A percentile compares a stretch with the other conserved stretches of the same genome.
Evolutionary conservation across 92 coral and sea anemone genomes (phyloP).

Genomic region (Zoanthus solanderi): DNA sequence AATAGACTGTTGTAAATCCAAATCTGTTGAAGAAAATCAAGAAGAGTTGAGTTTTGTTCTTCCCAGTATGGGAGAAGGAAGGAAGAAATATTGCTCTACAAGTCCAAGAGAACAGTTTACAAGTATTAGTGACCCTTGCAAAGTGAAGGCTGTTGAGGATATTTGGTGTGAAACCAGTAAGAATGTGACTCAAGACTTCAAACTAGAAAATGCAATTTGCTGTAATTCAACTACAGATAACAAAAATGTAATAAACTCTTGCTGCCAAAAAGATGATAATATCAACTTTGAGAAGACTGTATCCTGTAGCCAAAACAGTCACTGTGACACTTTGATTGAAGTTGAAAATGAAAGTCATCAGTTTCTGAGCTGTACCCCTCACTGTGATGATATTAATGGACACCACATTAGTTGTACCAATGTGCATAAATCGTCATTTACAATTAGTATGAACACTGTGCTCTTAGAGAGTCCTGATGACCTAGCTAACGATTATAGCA

Average conservation of each 20-base stretch:
- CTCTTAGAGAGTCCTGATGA: conserved; percentile 21
- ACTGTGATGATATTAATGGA: conserved; percentile 7
- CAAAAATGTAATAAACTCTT: background rate
- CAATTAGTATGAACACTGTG: conserved; percentile 16
- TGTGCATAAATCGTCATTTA: conserved; percentile 22
- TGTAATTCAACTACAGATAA: background rate
- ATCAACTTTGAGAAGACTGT: background rate
- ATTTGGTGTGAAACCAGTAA: background rate
- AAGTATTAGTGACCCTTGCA: background rate
- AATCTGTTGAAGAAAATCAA: background rate
- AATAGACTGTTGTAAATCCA: conserved; percentile 1
- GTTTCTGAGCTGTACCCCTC: background rate
- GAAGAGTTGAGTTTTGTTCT: background rate
- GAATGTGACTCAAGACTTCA: background rate
- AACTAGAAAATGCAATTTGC: background rate
- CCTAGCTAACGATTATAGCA: conserved; percentile 7
- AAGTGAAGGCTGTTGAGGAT: background rate
- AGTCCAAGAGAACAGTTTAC: background rate
- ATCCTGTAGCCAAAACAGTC: background rate
- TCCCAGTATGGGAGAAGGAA: background rate
- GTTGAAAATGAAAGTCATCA: background rate
- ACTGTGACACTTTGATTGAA: background rate
- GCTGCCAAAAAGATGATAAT: conserved; percentile 2
- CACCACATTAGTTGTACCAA: background rate
- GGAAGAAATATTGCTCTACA: background rate